Evolutionary conservation across 2,113 vertebrate genomes (phyloP), one percentile per base, ranked within the genome.

Genomic region (Heterocephalus glaber): DNA sequence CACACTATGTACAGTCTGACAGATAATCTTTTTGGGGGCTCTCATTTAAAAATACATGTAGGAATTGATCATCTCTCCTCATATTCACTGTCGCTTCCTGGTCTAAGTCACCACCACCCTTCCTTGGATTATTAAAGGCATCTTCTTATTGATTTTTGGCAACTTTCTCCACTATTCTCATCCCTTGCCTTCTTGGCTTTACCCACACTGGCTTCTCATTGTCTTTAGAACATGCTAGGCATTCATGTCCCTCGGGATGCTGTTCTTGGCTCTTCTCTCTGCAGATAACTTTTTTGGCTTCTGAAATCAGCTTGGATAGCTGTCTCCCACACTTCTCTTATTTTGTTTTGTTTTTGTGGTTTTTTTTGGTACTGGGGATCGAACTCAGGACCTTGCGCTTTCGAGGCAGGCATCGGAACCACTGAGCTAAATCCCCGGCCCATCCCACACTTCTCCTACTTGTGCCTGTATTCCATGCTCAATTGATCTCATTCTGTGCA

Each of bases 231-330:
- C 10, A 63, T 82, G 6, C 66, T 14, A 13, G 33, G 6, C 7
- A 60, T 22, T 52, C 28, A 20, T 13, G 33, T 58, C 33, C 35
- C 68, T 35, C 65, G 5, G 47, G 28, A 17, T 0, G 44, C 52
- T 83, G 16, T 26, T 60, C 38, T 89, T 54, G 30, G 3, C 22
- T 68, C 13, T 72, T 76, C 63, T 6, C 5, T 63, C 47, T 74
- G 3, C 52, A 28, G 3, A 70, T 33, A 82, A n/a, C 7, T 5
- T 7, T 63, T 14, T 61, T 94, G 87, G 22, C n/a, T 88, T 28
- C 16, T 47, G 56, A 38, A 1, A 8, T 16, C 20, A 38, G 0
- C 14, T 66, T 52, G 9, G 49, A 30, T 30, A 1, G 2, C 52
- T 86, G 33, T 20, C 38, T 90, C 44, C 22, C 0, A 0, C 9